phyloP scores from a whole-genome alignment of 1,140 invertebrate species.

The Ooceraea biroi region DNA sequence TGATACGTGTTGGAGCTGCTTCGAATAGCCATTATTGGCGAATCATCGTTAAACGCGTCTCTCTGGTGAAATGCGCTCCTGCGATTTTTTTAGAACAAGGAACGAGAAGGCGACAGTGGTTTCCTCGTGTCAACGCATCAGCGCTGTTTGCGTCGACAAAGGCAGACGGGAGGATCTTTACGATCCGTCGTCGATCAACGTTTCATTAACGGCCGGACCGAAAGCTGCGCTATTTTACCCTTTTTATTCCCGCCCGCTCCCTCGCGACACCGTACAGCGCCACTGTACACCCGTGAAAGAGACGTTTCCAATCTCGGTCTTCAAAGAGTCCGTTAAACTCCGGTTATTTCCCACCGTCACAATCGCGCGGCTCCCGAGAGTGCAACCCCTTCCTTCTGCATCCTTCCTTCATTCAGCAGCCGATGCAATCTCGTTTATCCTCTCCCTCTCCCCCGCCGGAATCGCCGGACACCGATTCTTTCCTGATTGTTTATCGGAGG shows the following conservation, averaged over 20 bases:
- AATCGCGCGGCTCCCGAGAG: constrained; percentile 43
- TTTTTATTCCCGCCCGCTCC: constrained; percentile 25
- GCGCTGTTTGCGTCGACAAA: constrained; percentile 16
- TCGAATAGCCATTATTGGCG: too few relatives aligned
- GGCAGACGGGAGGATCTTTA: constrained; percentile 22
- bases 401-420: too few relatives aligned
- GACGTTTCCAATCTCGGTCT: constrained; percentile 69
- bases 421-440: constrained; percentile 38
- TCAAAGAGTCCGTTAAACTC: constrained; percentile 69
- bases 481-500: constrained; percentile 47
- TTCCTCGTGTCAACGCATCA: constrained; percentile 4
- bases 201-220: constrained; percentile 54
- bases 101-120: background rate
- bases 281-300: constrained; percentile 51
- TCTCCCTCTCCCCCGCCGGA: constrained; percentile 5
- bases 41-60: background rate
- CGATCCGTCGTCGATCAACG: constrained; percentile 13
- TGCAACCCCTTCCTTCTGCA: too few relatives aligned
- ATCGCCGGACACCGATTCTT: constrained; percentile 49
- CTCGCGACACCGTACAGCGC: constrained; percentile 1
- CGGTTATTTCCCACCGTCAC: constrained; percentile 43
- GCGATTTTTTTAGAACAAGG: too few relatives aligned
- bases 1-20: too few relatives aligned
- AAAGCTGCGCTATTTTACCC: constrained; percentile 28
- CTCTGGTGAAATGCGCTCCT: too few relatives aligned